phyloP scores from a whole-genome alignment of 2,888 invertebrate species.

The Leptinotarsa rubiginosa region DNA sequence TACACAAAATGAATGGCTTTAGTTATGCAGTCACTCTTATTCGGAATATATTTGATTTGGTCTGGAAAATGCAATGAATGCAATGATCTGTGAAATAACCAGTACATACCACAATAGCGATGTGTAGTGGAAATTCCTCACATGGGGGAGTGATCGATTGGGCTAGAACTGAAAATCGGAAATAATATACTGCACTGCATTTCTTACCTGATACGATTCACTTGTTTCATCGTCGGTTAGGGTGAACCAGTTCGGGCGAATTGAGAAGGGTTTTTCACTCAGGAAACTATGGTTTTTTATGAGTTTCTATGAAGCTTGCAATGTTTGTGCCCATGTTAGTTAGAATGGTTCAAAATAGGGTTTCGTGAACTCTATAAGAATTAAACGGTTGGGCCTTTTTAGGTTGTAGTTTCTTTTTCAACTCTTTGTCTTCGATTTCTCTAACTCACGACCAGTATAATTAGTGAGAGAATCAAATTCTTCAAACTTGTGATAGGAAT shows the following conservation, averaged over 20 bases:
- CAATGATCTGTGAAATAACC: slow-evolving; percentile 64
- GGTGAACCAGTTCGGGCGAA: background rate
- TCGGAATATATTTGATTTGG: slow-evolving; percentile 53
- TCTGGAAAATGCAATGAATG: slow-evolving; percentile 54
- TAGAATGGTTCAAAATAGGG: too few relatives aligned
- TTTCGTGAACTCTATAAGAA: too few relatives aligned
- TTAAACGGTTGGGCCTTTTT: too few relatives aligned
- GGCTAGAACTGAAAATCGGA: slow-evolving; percentile 26
- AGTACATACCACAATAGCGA: slow-evolving; percentile 57
- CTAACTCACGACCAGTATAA: too few relatives aligned
- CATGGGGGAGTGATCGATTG: slow-evolving; percentile 54
- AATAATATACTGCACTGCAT: slow-evolving; percentile 27
- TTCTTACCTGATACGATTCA: slow-evolving; percentile 23
- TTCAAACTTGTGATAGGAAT: too few relatives aligned
- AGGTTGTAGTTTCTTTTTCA: too few relatives aligned
- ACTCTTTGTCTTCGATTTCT: too few relatives aligned
- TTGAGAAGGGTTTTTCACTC: slow-evolving; percentile 1
- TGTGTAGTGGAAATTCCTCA: slow-evolving; percentile 47
- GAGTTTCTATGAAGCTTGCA: too few relatives aligned
- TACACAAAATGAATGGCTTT: slow-evolving; percentile 58
- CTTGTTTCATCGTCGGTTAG: slow-evolving; percentile 3
- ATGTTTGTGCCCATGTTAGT: too few relatives aligned
- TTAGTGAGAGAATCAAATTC: too few relatives aligned
- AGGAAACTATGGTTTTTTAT: background rate
- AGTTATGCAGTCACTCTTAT: slow-evolving; percentile 48